These are phyloP conservation scores for Ancistrus triradiatus DNA, from an alignment of 2,113 vertebrate species.

Conservation along the genomic window DNA sequence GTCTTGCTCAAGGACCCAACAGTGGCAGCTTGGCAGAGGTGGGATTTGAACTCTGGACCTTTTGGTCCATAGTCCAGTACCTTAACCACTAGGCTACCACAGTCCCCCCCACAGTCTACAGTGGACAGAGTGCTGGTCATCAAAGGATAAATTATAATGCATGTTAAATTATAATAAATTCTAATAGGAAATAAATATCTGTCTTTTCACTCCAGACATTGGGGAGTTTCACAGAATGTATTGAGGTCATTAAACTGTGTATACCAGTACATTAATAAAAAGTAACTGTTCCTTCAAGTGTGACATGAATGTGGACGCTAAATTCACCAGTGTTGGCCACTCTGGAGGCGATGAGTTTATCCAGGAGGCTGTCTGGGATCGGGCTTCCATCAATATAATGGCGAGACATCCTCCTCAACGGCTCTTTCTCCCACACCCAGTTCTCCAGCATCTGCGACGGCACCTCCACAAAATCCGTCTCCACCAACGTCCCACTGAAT, in stretches of 20 bases:
- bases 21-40: too few relatives aligned
- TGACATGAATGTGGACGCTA: neutral
- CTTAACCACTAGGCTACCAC: too few relatives aligned
- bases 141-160: too few relatives aligned
- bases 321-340: constrained; percentile 85
- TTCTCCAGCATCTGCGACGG: constrained; percentile 97
- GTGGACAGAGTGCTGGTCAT: neutral
- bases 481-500: constrained; percentile 90
- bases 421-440: constrained; percentile 92
- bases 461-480: constrained; percentile 94
- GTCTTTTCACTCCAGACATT: too few relatives aligned
- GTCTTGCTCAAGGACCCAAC: too few relatives aligned
- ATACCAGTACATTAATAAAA: too few relatives aligned
- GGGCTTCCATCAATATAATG: constrained; percentile 83
- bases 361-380: constrained; percentile 75
- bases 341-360: constrained; percentile 85
- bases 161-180: too few relatives aligned
- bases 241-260: too few relatives aligned
- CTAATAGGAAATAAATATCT: too few relatives aligned
- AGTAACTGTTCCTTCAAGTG: neutral
- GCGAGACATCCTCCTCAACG: constrained; percentile 81
- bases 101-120: neutral
- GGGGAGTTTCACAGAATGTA: too few relatives aligned
- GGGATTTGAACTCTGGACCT: too few relatives aligned
- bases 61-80: too few relatives aligned